Percentiles rank a stretch among this genome's conserved stretches.
Conservation (phyloP, 2,113 vertebrate genomes). For the Laticauda colubrina region DNA sequence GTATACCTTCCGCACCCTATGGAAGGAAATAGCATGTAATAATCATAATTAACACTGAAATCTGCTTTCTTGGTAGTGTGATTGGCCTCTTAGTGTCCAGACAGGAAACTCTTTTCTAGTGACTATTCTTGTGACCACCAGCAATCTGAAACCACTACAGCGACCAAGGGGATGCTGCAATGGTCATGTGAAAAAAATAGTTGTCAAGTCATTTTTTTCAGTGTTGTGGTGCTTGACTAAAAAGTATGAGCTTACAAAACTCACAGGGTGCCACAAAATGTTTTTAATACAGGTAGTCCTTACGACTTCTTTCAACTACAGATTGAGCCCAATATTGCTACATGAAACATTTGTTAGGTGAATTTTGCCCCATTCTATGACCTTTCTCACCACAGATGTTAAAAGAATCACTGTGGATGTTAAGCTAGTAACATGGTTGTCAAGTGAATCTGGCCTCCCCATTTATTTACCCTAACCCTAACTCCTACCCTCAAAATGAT, state of each 20-base stretch:
- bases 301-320: background rate
- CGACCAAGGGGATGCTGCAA: background rate
- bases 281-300: background rate
- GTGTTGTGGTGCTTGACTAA: too few relatives aligned
- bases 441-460: background rate
- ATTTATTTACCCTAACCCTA: background rate
- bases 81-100: background rate
- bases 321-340: background rate
- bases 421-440: background rate
- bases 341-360: background rate
- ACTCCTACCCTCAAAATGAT: too few relatives aligned
- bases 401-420: background rate
- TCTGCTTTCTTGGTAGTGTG: background rate
- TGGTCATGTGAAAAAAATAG: background rate
- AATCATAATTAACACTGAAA: background rate
- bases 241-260: background rate
- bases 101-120: background rate
- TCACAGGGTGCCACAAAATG: background rate
- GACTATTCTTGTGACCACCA: background rate
- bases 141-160: background rate
- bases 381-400: background rate
- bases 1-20: conserved; percentile 81
- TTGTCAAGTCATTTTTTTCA: too few relatives aligned
- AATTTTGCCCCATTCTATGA: background rate
- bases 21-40: conserved; percentile 37